A percentile compares a stretch with the other conserved stretches of the same genome.
Conservation (phyloP, 2,888 invertebrate genomes). For the Nycteola revayana region DNA sequence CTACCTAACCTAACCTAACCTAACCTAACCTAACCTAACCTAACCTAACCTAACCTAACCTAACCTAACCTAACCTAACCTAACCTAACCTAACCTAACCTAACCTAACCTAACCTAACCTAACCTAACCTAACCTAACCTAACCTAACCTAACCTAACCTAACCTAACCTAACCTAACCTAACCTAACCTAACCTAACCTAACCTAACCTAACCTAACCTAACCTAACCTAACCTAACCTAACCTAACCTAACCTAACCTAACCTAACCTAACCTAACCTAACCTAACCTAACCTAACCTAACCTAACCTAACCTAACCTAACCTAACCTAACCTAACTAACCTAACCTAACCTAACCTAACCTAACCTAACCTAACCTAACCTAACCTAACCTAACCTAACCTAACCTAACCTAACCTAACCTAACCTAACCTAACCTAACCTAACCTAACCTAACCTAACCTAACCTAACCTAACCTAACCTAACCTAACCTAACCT, state of each 20-base stretch:
- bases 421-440: no score
- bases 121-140: no score
- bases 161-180: constrained; percentile 24
- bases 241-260: constrained; percentile 14
- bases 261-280: constrained; percentile 16
- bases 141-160: constrained; percentile 18
- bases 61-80: constrained; percentile 10
- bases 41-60: constrained; percentile 10
- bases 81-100: no score
- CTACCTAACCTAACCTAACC: no score
- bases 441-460: no score
- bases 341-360: constrained; percentile 15
- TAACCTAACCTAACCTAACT: constrained; percentile 15
- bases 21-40: constrained; percentile 7
- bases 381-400: no score
- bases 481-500: no score
- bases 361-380: constrained; percentile 9
- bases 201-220: constrained; percentile 24
- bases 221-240: constrained; percentile 16
- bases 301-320: constrained; percentile 12
- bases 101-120: no score
- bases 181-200: constrained; percentile 23
- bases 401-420: no score
- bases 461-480: no score
- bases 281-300: constrained; percentile 17